A percentile compares a stretch with the other conserved stretches of the same genome.
phyloP scores from a whole-genome alignment of 2,113 vertebrate genomes.

The Silurus asotus region DNA sequence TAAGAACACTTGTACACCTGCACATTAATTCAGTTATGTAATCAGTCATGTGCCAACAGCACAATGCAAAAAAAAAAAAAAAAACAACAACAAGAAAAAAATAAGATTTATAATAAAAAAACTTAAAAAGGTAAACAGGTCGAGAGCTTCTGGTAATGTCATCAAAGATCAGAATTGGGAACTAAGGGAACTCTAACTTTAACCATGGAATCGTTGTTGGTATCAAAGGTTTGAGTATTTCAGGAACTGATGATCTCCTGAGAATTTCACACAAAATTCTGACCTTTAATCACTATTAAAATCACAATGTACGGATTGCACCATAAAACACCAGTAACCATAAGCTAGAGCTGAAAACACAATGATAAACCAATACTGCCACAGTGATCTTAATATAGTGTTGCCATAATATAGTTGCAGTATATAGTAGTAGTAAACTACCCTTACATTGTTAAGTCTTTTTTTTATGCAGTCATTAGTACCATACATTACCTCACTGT shows the following conservation, averaged over 20 bases:
- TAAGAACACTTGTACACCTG: not conserved
- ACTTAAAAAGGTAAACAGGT: not conserved
- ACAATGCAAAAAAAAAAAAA: not conserved
- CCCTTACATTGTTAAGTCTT: not conserved
- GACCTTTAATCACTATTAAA: not conserved
- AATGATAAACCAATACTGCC: not conserved
- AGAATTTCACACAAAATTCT: not conserved
- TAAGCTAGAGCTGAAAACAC: not conserved
- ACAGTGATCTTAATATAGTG: no score
- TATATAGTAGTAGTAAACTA: not conserved
- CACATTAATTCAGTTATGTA: not conserved
- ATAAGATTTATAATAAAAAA: no score
- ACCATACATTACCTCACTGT: not conserved
- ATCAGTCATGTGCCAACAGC: not conserved
- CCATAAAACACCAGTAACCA: not conserved
- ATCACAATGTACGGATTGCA: not conserved
- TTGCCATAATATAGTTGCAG: not conserved
- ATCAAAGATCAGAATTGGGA: not conserved
- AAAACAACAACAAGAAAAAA: not conserved
- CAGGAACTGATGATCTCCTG: not conserved
- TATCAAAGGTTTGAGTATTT: not conserved
- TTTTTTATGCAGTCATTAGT: not conserved
- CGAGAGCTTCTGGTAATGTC: not conserved
- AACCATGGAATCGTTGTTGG: not conserved
- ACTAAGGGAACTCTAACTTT: not conserved